Conservation (phyloP, 2,797 vertebrate species). For the Tympanoctomys barrerae region DNA sequence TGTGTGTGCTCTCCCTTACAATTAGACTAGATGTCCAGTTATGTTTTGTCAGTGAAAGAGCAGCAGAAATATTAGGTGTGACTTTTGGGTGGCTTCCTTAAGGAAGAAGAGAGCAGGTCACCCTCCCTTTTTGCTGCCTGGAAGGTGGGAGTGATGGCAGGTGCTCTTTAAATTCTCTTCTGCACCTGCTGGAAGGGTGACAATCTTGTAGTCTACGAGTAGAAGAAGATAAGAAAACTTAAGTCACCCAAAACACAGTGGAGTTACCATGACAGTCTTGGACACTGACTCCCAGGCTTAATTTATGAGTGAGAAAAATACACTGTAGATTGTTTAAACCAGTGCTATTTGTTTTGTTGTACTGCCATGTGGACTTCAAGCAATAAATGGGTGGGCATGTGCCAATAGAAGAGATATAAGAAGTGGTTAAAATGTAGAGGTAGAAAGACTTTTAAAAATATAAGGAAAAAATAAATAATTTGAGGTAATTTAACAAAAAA, state of each 20-base stretch:
- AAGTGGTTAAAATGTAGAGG: background rate
- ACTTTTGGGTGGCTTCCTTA: background rate
- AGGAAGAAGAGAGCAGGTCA: background rate
- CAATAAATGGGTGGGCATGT: background rate
- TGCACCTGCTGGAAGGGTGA: background rate
- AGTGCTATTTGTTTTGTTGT: background rate
- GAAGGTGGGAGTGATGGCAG: background rate
- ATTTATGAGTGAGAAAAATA: background rate
- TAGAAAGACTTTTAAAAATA: constrained; percentile 27
- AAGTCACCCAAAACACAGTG: background rate
- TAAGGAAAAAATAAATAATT: constrained; percentile 16
- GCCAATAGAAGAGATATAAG: background rate
- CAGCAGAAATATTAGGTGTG: background rate
- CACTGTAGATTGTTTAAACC: background rate
- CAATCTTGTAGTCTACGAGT: background rate
- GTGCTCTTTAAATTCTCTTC: background rate
- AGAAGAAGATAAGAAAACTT: background rate
- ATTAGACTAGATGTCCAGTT: background rate
- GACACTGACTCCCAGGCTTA: background rate
- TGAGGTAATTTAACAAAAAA: background rate
- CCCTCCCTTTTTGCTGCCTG: background rate
- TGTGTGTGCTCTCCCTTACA: background rate
- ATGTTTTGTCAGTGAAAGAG: background rate
- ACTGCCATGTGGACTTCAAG: background rate
- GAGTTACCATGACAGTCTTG: background rate